A percentile compares a stretch with the other conserved stretches of the same genome.
phyloP scores from a whole-genome alignment of 2,888 invertebrate species.

The Brenthis daphne region DNA sequence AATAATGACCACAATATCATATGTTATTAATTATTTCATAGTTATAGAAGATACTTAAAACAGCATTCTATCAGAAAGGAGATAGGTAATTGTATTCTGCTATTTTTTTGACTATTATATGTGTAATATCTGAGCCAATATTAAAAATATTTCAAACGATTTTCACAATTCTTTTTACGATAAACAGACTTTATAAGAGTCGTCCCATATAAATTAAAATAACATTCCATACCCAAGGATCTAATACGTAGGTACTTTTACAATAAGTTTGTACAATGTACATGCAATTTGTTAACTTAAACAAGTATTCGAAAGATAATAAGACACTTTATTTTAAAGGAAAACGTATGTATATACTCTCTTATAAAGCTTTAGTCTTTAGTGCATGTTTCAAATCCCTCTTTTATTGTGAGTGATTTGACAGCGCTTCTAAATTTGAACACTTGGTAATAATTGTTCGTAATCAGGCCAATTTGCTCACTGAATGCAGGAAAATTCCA shows the following conservation, averaged over 20 bases:
- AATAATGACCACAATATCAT: too few species aligned
- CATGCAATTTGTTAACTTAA: not conserved
- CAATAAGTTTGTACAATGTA: not conserved
- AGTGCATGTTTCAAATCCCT: constrained; percentile 33
- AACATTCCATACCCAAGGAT: too few species aligned
- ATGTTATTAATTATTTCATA: too few species aligned
- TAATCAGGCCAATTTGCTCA: constrained; percentile 20
- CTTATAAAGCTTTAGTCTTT: constrained; percentile 21
- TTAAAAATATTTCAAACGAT: too few species aligned
- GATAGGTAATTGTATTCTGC: too few species aligned
- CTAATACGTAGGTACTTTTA: not conserved
- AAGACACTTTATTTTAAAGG: not conserved
- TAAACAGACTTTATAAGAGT: too few species aligned
- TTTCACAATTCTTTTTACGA: too few species aligned
- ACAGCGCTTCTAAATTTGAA: constrained; percentile 24
- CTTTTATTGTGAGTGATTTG: constrained; percentile 30
- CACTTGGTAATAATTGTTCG: constrained; percentile 20
- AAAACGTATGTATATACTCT: constrained; percentile 19
- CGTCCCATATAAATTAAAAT: too few species aligned
- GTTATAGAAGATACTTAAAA: too few species aligned
- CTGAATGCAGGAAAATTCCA: not conserved
- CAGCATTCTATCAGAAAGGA: too few species aligned
- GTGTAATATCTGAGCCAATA: too few species aligned
- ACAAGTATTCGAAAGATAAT: not conserved
- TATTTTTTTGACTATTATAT: too few species aligned